phyloP scores from a whole-genome alignment of 1,140 invertebrate species.

The Ericerus pela region DNA sequence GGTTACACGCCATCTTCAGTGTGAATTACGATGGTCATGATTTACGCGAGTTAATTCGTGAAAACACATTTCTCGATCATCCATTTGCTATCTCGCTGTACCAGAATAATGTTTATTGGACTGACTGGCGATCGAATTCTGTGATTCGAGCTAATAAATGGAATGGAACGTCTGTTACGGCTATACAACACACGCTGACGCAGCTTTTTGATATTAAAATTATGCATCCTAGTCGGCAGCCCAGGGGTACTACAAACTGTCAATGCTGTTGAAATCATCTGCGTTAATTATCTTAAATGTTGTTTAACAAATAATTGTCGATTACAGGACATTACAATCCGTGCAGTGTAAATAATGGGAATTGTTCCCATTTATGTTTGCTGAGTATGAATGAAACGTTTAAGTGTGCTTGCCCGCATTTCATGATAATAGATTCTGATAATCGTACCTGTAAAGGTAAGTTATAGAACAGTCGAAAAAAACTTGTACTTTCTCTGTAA shows the following conservation, averaged over 20 bases:
- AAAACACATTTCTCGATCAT: conserved; percentile 41
- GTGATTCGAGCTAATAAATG: conserved; percentile 49
- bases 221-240: conserved; percentile 45
- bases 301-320: too few relatives aligned
- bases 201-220: conserved; percentile 53
- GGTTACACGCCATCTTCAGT: conserved; percentile 72
- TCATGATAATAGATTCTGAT: conserved; percentile 49
- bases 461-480: conserved; percentile 20
- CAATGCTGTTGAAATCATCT: neutral
- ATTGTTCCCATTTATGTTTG: conserved; percentile 48
- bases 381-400: conserved; percentile 41
- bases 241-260: conserved; percentile 30
- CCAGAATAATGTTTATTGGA: conserved; percentile 49
- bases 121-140: conserved; percentile 50
- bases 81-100: conserved; percentile 49
- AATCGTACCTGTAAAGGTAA: conserved; percentile 50
- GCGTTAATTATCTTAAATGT: too few relatives aligned
- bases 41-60: conserved; percentile 35
- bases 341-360: conserved; percentile 41
- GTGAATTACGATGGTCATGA: conserved; percentile 44
- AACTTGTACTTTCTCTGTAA: conserved; percentile 12
- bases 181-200: conserved; percentile 42
- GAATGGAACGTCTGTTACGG: conserved; percentile 40
- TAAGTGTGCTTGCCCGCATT: conserved; percentile 61
- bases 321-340: conserved; percentile 37